phyloP scores from a whole-genome alignment of 1,140 invertebrate genomes.

The Leptinotarsa lineolata region DNA sequence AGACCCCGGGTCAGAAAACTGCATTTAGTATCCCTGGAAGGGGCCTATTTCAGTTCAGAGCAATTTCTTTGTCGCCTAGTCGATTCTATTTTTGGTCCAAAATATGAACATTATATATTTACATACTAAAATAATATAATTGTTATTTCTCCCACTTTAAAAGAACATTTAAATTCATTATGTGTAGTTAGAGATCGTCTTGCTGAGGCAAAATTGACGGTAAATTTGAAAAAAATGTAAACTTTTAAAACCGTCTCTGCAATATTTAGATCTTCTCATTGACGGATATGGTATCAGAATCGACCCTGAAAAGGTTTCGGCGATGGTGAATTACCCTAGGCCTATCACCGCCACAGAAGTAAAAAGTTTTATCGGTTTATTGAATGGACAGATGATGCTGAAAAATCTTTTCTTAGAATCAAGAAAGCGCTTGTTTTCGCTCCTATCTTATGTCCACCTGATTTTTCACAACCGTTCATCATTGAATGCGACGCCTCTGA shows the following conservation, averaged over 20 bases:
- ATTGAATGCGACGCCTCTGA: constrained; percentile 39
- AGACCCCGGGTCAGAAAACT: constrained; percentile 16
- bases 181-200: neutral
- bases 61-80: constrained; percentile 35
- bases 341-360: constrained; percentile 40
- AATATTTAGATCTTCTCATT: constrained; percentile 17
- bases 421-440: neutral
- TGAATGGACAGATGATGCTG: neutral
- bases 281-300: neutral
- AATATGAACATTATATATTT: constrained; percentile 35
- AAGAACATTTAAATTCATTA: constrained; percentile 24
- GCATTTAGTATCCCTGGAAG: constrained; percentile 35
- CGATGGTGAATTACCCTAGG: neutral
- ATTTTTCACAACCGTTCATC: constrained; percentile 25
- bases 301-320: no score
- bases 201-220: neutral
- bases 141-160: constrained; percentile 28
- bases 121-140: constrained; percentile 51
- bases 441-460: constrained; percentile 28
- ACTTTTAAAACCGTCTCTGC: neutral
- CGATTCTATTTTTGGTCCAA: constrained; percentile 39
- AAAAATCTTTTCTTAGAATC: neutral
- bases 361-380: constrained; percentile 15
- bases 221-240: constrained; percentile 6
- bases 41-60: neutral